phyloP scores from a whole-genome alignment of 2,888 invertebrate genomes.

The Tolmerus cingulatus region DNA sequence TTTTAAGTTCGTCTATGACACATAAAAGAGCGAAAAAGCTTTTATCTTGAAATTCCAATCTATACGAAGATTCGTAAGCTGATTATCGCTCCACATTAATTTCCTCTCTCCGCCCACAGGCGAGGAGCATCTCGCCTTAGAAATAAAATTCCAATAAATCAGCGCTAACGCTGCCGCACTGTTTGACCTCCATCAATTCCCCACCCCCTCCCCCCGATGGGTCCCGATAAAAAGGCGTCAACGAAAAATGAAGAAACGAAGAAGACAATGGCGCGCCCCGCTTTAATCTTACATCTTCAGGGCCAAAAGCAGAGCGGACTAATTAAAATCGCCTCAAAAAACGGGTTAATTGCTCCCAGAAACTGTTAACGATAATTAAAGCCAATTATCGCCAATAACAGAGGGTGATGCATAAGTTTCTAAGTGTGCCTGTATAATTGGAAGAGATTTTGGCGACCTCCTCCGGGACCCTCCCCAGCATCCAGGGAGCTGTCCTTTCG shows the following conservation, averaged over 20 bases:
- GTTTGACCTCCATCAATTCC: background rate
- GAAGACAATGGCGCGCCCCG: background rate
- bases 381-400: conserved; percentile 13
- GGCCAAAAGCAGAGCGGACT: background rate
- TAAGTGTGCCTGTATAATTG: background rate
- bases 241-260: background rate
- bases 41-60: background rate
- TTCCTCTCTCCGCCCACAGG: background rate
- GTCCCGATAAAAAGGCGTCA: background rate
- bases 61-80: background rate
- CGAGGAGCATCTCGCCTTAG: background rate
- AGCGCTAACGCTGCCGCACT: background rate
- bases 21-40: background rate
- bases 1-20: background rate
- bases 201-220: background rate
- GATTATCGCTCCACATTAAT: background rate
- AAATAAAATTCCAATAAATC: background rate
- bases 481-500: no score
- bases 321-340: conserved; percentile 6
- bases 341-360: background rate
- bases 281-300: background rate
- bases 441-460: background rate
- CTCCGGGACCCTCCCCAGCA: background rate
- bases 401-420: background rate
- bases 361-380: background rate